phyloP scores from a whole-genome alignment of 53 echinoderm and acorn worm genomes.

The Arbacia lixula region DNA sequence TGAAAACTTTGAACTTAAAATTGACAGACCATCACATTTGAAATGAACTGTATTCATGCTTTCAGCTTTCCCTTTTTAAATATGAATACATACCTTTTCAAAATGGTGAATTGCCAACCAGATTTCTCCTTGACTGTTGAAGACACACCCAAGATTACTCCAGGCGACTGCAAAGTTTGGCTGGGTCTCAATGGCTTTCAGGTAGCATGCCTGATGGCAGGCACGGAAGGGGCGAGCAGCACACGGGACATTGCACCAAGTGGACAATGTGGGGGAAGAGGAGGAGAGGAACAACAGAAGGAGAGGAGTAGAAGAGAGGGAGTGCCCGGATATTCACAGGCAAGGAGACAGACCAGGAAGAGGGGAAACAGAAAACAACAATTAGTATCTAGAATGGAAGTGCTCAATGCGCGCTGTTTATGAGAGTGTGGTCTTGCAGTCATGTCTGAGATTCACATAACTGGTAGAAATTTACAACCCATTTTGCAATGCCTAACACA shows the following conservation, averaged over 20 bases:
- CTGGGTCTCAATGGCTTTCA: constrained; percentile 98
- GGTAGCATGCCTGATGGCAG: constrained; percentile 86
- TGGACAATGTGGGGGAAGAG: constrained; percentile 16
- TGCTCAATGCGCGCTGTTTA: neutral
- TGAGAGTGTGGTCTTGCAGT: constrained; percentile 41
- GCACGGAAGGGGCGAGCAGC: neutral
- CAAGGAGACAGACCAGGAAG: constrained; percentile 23
- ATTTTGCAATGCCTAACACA: no score
- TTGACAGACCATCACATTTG: neutral
- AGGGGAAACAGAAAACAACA: constrained; percentile 44
- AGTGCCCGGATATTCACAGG: neutral
- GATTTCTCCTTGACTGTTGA: constrained; percentile 97
- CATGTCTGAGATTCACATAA: constrained; percentile 16
- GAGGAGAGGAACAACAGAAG: constrained; percentile 24
- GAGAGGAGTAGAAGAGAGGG: constrained; percentile 38
- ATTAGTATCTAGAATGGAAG: constrained; percentile 19
- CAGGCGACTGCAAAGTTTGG: constrained; percentile 99
- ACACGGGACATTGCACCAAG: constrained; percentile 9
- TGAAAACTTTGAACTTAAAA: neutral
- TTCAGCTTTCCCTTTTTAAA: neutral
- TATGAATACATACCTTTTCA: constrained; percentile 78
- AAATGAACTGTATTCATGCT: neutral
- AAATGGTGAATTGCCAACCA: constrained; percentile 99
- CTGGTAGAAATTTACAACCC: no score
- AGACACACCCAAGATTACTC: constrained; percentile 98